Evolutionary conservation across 2,888 invertebrate genomes (phyloP).

Genomic region (Terebella lapidaria): DNA sequence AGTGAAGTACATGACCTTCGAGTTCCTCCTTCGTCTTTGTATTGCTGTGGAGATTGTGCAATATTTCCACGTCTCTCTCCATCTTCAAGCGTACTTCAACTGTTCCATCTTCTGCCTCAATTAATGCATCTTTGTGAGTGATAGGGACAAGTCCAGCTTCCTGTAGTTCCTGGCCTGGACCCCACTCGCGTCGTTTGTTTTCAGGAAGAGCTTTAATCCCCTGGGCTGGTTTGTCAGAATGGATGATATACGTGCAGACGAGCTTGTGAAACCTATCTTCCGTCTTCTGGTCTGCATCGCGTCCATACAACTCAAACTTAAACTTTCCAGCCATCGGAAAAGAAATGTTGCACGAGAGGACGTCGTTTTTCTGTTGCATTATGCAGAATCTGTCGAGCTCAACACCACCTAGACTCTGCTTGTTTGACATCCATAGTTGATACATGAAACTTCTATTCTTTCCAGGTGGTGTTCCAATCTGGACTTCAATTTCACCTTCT

Average conservation of each 20-base stretch:
- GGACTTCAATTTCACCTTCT: constrained; percentile 3
- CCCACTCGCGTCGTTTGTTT: constrained; percentile 1
- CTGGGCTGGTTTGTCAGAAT: neutral
- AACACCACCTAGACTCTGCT: neutral
- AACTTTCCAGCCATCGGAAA: neutral
- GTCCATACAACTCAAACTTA: neutral
- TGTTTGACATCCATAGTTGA: neutral
- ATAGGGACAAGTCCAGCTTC: neutral
- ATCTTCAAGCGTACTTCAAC: neutral
- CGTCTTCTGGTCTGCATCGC: neutral
- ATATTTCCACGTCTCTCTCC: neutral
- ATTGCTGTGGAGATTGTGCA: neutral
- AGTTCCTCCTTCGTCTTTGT: neutral
- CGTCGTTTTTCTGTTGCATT: neutral
- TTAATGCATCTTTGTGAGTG: neutral
- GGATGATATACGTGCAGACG: neutral
- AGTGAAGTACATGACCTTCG: neutral
- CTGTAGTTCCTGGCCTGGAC: neutral
- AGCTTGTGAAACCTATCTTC: neutral
- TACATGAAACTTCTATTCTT: neutral
- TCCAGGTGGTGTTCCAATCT: neutral
- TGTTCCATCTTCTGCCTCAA: neutral
- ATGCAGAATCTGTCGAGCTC: neutral
- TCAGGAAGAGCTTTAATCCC: neutral
- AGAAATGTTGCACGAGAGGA: neutral